These are phyloP conservation scores for Achatina immaculata DNA, from an alignment of 1,140 invertebrate genomes.

Conservation along the genomic window DNA sequence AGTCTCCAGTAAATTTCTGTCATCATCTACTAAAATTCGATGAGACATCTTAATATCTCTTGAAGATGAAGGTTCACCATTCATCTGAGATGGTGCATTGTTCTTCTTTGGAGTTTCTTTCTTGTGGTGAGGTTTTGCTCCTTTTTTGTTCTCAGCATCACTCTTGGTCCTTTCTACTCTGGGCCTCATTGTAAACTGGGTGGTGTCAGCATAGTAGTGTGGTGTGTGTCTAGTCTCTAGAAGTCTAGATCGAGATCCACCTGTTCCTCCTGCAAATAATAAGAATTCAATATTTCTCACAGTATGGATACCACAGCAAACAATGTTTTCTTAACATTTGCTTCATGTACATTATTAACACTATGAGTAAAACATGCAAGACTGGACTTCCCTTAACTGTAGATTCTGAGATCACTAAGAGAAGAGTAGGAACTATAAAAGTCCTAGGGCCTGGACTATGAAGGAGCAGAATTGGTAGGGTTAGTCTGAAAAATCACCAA, in stretches of 20 bases:
- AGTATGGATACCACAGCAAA: too few relatives aligned
- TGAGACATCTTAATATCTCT: background rate
- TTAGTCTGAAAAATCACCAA: too few relatives aligned
- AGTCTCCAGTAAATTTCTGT: background rate
- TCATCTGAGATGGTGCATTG: background rate
- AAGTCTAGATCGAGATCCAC: slow-evolving; percentile 20
- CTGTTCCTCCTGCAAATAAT: background rate
- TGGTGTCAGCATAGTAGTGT: slow-evolving; percentile 10
- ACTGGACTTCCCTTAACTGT: too few relatives aligned
- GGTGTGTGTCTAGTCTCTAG: slow-evolving; percentile 23
- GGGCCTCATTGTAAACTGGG: background rate
- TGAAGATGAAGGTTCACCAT: background rate
- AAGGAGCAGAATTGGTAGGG: too few relatives aligned
- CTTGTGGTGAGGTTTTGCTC: background rate
- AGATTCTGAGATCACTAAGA: too few relatives aligned
- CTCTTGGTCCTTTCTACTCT: slow-evolving; percentile 14
- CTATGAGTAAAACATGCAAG: too few relatives aligned
- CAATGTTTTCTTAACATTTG: too few relatives aligned
- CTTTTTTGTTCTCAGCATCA: background rate
- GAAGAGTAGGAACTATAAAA: too few relatives aligned
- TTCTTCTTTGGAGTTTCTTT: background rate
- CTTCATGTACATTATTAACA: too few relatives aligned
- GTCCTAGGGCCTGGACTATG: too few relatives aligned
- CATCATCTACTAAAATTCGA: background rate
- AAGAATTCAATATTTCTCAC: too few relatives aligned